Conservation (phyloP, 2,797 vertebrate species). For the Melanotaenia nigrans region DNA sequence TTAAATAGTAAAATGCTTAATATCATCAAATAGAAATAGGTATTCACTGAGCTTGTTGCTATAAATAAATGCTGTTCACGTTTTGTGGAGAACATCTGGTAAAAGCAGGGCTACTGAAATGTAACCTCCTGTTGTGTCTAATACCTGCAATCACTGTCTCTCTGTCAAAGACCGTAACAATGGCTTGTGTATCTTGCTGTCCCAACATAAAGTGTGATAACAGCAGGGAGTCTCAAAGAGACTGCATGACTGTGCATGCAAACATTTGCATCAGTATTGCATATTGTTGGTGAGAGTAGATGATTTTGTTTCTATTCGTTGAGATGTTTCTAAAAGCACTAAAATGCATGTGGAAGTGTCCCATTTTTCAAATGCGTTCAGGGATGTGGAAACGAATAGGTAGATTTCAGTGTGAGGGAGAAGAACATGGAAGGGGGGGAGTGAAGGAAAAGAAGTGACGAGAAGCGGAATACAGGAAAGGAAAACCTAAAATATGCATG, state of each 20-base stretch:
- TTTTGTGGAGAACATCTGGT: constrained; percentile 30
- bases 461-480: constrained; percentile 45
- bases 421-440: constrained; percentile 56
- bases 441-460: constrained; percentile 43
- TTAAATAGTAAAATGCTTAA: constrained; percentile 7
- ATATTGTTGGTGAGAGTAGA: constrained; percentile 11
- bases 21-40: neutral
- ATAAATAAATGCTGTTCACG: constrained; percentile 37
- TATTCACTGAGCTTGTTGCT: constrained; percentile 17
- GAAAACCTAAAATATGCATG: constrained; percentile 73
- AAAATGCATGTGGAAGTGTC: constrained; percentile 49
- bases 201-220: constrained; percentile 25
- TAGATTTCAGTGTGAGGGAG: constrained; percentile 50
- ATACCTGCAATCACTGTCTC: constrained; percentile 58
- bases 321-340: constrained; percentile 34
- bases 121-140: constrained; percentile 58
- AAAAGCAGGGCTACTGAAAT: constrained; percentile 42
- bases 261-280: constrained; percentile 31
- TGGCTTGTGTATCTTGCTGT: constrained; percentile 55
- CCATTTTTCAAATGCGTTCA: constrained; percentile 54
- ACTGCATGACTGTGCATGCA: constrained; percentile 20
- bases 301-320: constrained; percentile 11
- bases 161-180: constrained; percentile 47
- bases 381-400: constrained; percentile 57
- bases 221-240: constrained; percentile 53